Conservation (phyloP, 2,113 vertebrate species). For the Austrofundulus limnaeus region DNA sequence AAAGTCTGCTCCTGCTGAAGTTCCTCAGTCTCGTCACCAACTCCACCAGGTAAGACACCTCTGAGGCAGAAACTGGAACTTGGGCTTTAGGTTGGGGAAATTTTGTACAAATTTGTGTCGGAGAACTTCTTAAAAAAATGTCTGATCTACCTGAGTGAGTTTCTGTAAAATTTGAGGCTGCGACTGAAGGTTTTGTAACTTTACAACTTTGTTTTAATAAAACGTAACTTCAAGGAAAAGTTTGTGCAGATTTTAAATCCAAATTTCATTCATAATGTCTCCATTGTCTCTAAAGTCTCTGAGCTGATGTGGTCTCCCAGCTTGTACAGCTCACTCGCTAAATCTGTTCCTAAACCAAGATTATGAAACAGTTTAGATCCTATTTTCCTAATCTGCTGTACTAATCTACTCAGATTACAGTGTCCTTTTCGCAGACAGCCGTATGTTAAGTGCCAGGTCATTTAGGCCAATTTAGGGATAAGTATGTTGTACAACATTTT, state of each 20-base stretch:
- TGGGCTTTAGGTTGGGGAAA: not conserved
- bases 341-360: slow-evolving; percentile 34
- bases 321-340: slow-evolving; percentile 3
- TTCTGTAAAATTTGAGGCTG: not conserved
- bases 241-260: not conserved
- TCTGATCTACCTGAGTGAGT: not conserved
- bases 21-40: slow-evolving; percentile 72
- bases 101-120: not conserved
- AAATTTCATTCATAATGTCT: not conserved
- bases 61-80: slow-evolving; percentile 1
- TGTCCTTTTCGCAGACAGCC: slow-evolving; percentile 26
- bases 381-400: slow-evolving; percentile 37
- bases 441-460: slow-evolving; percentile 17
- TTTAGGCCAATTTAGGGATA: slow-evolving; percentile 5
- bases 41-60: slow-evolving; percentile 76
- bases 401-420: slow-evolving; percentile 52
- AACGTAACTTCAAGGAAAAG: not conserved
- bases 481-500: slow-evolving; percentile 18
- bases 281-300: not conserved
- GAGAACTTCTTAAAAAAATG: not conserved
- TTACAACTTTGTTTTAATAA: not conserved
- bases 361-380: slow-evolving; percentile 27
- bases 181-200: not conserved
- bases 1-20: slow-evolving; percentile 44
- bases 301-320: not conserved